Evolutionary conservation across 2,888 invertebrate genomes (phyloP).

Genomic region (Eristalis pertinax): DNA sequence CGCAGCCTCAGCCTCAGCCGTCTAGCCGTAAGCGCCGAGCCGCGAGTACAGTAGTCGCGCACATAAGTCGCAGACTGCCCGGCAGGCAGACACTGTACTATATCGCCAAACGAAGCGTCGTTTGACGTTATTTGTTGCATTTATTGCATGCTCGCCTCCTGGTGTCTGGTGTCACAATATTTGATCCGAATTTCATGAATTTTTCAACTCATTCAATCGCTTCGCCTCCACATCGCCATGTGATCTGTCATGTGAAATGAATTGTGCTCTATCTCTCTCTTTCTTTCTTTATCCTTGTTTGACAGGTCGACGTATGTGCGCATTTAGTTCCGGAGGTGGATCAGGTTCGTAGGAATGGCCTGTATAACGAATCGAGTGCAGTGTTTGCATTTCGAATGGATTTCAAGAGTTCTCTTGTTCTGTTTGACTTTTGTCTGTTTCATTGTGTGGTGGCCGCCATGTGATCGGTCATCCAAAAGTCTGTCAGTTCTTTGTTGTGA

Average conservation of each 20-base stretch:
- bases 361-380: constrained; percentile 10
- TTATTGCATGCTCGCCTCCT: neutral
- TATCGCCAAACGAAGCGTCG: neutral
- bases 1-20: neutral
- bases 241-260: neutral
- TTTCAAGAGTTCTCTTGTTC: constrained; percentile 1
- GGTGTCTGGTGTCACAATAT: constrained; percentile 42
- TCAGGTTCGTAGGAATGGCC: constrained; percentile 69
- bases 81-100: neutral
- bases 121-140: neutral
- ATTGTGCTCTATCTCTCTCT: constrained; percentile 7
- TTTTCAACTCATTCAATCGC: constrained; percentile 10
- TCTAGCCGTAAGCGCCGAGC: no score
- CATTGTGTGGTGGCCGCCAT: constrained; percentile 20
- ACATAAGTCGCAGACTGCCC: constrained; percentile 8
- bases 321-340: constrained; percentile 57
- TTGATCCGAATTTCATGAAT: constrained; percentile 40
- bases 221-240: neutral
- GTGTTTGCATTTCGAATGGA: constrained; percentile 34
- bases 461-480: neutral
- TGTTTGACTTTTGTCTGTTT: constrained; percentile 19
- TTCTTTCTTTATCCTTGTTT: constrained; percentile 43
- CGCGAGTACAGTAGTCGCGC: no score
- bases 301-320: constrained; percentile 73
- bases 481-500: neutral